Evolutionary conservation across 2,113 vertebrate species (phyloP).

Genomic region (Phyllostomus discolor): DNA sequence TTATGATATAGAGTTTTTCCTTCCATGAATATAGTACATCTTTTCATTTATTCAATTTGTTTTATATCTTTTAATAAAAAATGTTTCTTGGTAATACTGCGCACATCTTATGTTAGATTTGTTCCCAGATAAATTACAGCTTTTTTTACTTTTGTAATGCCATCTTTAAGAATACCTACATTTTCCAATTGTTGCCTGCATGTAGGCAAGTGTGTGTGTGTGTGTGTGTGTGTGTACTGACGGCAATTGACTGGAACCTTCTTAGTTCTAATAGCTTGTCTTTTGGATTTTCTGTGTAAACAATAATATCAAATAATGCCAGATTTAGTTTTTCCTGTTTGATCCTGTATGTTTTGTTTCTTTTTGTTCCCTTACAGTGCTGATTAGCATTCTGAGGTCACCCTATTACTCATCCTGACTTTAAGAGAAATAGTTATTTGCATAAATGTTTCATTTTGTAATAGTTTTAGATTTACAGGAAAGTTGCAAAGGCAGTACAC

Average conservation of each 20-base stretch:
- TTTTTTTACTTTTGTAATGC: background rate
- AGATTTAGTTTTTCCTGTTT: background rate
- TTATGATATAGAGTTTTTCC: background rate
- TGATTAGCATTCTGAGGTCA: background rate
- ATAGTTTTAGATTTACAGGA: constrained; percentile 16
- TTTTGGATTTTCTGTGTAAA: background rate
- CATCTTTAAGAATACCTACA: background rate
- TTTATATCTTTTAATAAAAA: background rate
- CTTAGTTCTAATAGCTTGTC: background rate
- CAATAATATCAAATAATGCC: background rate
- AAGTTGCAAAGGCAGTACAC: background rate
- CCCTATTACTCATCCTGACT: background rate
- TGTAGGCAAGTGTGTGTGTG: background rate
- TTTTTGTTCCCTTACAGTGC: background rate
- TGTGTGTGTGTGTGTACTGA: background rate
- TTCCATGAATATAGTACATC: background rate
- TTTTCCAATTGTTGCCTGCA: background rate
- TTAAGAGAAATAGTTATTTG: background rate
- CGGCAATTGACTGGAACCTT: background rate
- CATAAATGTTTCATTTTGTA: background rate
- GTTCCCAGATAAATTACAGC: background rate
- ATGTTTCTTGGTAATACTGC: background rate
- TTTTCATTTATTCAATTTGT: background rate
- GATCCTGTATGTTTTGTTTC: background rate
- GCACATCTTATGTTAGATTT: background rate